Conservation (phyloP, 2,113 vertebrate genomes). For the Blennius ocellaris region DNA sequence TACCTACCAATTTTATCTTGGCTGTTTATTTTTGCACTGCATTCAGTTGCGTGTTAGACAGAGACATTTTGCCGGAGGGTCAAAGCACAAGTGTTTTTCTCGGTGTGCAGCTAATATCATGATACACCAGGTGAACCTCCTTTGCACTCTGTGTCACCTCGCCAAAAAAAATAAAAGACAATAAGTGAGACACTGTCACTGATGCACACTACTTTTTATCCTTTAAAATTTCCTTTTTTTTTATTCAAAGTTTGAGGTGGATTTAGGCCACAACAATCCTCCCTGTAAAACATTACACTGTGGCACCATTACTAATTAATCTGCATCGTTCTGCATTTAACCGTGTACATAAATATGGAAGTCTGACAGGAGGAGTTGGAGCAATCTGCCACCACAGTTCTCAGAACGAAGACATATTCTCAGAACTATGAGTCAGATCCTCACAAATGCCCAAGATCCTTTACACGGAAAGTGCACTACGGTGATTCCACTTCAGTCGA, state of each 20-base stretch:
- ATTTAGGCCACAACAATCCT: neutral
- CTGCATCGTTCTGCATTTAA: neutral
- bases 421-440: neutral
- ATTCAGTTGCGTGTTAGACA: too few relatives aligned
- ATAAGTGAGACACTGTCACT: too few relatives aligned
- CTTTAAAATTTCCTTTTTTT: too few relatives aligned
- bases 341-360: neutral
- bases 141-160: too few relatives aligned
- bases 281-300: neutral
- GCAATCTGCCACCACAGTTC: neutral
- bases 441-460: neutral
- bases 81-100: too few relatives aligned
- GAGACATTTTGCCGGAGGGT: too few relatives aligned
- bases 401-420: neutral
- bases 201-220: too few relatives aligned
- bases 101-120: too few relatives aligned
- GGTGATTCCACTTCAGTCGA: neutral
- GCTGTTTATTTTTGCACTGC: too few relatives aligned
- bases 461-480: constrained; percentile 13
- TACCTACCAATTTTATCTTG: too few relatives aligned
- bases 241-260: neutral
- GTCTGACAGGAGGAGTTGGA: neutral
- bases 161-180: too few relatives aligned
- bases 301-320: neutral
- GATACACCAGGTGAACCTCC: too few relatives aligned